Percentiles rank a stretch among this genome's conserved stretches.
phyloP scores from a whole-genome alignment of 2,113 vertebrate species.

The Agelaius tricolor region DNA sequence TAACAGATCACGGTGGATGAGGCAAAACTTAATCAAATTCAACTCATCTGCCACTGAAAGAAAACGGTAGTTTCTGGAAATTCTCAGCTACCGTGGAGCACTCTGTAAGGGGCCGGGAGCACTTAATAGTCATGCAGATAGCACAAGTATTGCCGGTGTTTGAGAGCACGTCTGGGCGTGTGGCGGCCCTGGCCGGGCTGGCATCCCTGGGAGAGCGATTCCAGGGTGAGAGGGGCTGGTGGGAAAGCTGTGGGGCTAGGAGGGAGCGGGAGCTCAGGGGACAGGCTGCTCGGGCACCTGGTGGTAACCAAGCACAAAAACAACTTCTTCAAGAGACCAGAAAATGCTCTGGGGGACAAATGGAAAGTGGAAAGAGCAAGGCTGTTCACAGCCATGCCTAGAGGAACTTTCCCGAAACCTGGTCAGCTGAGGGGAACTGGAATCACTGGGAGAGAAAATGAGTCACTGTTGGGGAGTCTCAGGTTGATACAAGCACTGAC shows the following conservation, averaged over 20 bases:
- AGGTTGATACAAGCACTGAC: background rate
- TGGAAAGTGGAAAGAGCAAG: accelerated
- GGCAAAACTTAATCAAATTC: background rate
- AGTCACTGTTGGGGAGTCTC: background rate
- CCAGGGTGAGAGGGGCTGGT: background rate
- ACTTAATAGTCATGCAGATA: background rate
- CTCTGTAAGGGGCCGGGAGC: background rate
- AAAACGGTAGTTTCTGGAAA: background rate
- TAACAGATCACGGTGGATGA: background rate
- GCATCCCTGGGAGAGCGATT: background rate
- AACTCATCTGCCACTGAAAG: background rate
- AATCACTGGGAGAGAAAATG: background rate
- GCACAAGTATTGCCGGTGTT: background rate
- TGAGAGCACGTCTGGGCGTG: background rate
- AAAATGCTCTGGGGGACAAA: background rate
- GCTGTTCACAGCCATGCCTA: background rate
- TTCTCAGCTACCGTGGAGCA: background rate
- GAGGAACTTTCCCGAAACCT: background rate
- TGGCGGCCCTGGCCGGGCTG: background rate
- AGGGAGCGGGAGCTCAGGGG: background rate
- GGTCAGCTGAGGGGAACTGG: background rate
- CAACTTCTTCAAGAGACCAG: background rate
- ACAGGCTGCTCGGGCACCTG: background rate
- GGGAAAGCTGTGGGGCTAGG: background rate
- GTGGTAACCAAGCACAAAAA: background rate